phyloP scores from a whole-genome alignment of 2,113 vertebrate species.

The Tursiops truncatus region DNA sequence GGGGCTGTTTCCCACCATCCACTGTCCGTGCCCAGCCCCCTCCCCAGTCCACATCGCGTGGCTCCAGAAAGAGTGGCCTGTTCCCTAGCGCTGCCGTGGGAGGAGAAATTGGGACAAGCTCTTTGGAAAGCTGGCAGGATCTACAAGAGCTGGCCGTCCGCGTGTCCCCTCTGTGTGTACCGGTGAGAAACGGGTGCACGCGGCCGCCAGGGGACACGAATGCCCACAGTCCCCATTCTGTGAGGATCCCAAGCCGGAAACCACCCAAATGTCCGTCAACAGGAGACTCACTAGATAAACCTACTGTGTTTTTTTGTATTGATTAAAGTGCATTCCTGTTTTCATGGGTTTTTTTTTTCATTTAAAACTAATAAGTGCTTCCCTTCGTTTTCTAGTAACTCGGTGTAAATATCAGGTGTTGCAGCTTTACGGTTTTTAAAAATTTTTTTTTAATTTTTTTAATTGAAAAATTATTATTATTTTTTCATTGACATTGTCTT shows the following conservation, averaged over 20 bases:
- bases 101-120: background rate
- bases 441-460: background rate
- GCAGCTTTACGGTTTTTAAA: conserved; percentile 75
- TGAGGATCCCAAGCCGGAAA: background rate
- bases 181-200: background rate
- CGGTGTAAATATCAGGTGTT: conserved; percentile 86
- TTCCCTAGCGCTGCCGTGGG: background rate
- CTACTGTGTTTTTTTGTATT: conserved; percentile 27
- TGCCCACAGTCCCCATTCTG: background rate
- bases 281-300: background rate
- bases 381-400: conserved; percentile 78
- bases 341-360: conserved; percentile 48
- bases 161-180: background rate
- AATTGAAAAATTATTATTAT: background rate
- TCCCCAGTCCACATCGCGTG: background rate
- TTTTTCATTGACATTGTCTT: background rate
- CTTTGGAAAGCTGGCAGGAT: background rate
- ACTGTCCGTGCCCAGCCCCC: background rate
- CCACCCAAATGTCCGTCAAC: accelerated
- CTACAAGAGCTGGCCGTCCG: accelerated
- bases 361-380: conserved; percentile 76
- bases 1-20: background rate
- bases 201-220: accelerated
- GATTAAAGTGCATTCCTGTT: conserved; percentile 68
- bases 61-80: background rate